These are phyloP conservation scores for Danio jaintianensis DNA, from an alignment of 2,797 vertebrate genomes.

Conservation along the genomic window DNA sequence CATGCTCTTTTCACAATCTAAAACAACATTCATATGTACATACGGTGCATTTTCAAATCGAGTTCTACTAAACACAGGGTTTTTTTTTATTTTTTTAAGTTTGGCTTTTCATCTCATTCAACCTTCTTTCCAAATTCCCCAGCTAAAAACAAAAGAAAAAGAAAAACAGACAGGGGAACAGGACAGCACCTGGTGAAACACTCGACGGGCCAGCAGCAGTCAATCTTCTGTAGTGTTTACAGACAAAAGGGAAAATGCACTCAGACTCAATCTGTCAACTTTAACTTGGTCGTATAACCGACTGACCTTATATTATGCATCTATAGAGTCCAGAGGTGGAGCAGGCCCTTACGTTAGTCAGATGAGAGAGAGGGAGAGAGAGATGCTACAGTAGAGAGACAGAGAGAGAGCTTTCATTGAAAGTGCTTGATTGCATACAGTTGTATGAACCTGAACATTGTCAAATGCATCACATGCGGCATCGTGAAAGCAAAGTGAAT, in stretches of 20 bases:
- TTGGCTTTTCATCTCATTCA: constrained; percentile 32
- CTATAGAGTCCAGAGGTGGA: neutral
- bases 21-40: constrained; percentile 75
- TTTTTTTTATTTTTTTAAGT: constrained; percentile 15
- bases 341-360: constrained; percentile 16
- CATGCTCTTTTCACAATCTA: constrained; percentile 75
- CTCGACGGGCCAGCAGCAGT: constrained; percentile 44
- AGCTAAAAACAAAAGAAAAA: constrained; percentile 12
- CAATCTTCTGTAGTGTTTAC: constrained; percentile 30
- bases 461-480: neutral
- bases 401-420: constrained; percentile 41
- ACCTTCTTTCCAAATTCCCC: neutral
- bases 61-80: constrained; percentile 59
- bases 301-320: neutral
- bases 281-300: neutral
- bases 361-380: constrained; percentile 35
- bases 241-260: constrained; percentile 23
- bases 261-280: neutral
- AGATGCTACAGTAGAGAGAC: constrained; percentile 55
- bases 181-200: constrained; percentile 42
- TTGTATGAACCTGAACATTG: constrained; percentile 49
- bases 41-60: constrained; percentile 63
- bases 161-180: constrained; percentile 40
- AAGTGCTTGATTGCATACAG: constrained; percentile 66
- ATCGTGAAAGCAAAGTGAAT: neutral